These are phyloP conservation scores for Anomalospiza imberbis DNA, from an alignment of 2,797 vertebrate species.

Conservation along the genomic window DNA sequence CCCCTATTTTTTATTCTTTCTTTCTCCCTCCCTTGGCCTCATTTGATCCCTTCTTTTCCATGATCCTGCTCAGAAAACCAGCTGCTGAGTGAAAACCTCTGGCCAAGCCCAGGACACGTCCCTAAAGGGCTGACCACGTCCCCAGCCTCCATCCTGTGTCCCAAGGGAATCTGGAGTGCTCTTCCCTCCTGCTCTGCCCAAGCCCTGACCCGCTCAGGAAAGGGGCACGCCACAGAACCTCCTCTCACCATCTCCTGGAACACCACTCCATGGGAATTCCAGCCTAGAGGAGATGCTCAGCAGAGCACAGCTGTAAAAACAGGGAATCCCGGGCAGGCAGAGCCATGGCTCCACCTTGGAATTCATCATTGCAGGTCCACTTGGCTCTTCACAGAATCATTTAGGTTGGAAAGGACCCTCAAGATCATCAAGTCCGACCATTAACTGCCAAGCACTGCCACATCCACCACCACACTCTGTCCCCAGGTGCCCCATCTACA, in stretches of 20 bases:
- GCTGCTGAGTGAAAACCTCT: background rate
- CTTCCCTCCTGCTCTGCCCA: background rate
- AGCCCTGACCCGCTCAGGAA: rapidly evolving
- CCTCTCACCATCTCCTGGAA: background rate
- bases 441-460: background rate
- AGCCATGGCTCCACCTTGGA: background rate
- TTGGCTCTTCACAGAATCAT: background rate
- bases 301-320: background rate
- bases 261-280: background rate
- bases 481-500: rapidly evolving
- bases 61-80: background rate
- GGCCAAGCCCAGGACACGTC: background rate
- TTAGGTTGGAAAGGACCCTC: background rate
- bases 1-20: background rate
- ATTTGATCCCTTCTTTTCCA: conserved; percentile 35
- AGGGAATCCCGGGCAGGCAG: background rate
- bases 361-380: background rate
- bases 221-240: background rate
- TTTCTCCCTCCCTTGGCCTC: background rate
- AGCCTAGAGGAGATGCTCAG: background rate
- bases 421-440: background rate
- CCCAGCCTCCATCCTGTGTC: background rate
- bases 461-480: background rate
- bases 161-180: background rate
- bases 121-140: background rate